Evolutionary conservation across 2,113 vertebrate genomes (phyloP).

Genomic region (Mus musculus): GRCm39 chr11:36449501-36450000

Average conservation of each 20-base stretch:
- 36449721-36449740: background rate
- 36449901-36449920: background rate
- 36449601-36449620: background rate
- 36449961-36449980: background rate
- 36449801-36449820: background rate
- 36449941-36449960: background rate
- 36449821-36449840: background rate
- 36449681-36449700: background rate
- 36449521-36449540: background rate
- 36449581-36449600: no score
- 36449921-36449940: background rate
- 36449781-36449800: background rate
- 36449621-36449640: background rate
- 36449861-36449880: background rate
- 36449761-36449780: background rate
- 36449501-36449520: background rate
- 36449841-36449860: background rate
- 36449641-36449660: background rate
- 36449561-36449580: background rate
- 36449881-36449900: no score
- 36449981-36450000: background rate
- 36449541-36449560: background rate
- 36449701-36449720: no score
- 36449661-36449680: background rate
- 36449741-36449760: background rate